These are phyloP conservation scores for Protodeltote pygarga DNA, from an alignment of 2,888 invertebrate genomes.

Conservation along the genomic window DNA sequence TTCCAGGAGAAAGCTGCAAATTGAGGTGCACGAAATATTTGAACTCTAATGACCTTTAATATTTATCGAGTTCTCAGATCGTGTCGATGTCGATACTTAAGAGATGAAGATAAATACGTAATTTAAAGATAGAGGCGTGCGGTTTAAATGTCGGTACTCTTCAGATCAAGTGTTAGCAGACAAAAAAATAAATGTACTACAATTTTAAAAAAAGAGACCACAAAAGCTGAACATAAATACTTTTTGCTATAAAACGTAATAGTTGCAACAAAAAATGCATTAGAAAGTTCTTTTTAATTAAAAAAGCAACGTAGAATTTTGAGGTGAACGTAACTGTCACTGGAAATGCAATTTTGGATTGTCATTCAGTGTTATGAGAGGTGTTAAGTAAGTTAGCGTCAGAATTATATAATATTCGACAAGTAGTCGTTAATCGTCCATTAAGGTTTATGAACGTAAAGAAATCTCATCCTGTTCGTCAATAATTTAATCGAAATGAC, in stretches of 20 bases:
- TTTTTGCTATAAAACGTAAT: constrained; percentile 2
- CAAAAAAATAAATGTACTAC: neutral
- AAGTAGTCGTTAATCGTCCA: neutral
- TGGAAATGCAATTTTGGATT: constrained; percentile 11
- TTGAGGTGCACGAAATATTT: constrained; percentile 57
- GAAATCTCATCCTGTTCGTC: no score
- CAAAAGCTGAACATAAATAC: neutral
- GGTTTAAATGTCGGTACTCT: neutral
- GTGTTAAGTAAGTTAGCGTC: constrained; percentile 4
- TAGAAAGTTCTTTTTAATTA: constrained; percentile 19
- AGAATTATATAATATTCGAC: constrained; percentile 5
- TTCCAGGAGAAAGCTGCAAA: constrained; percentile 71
- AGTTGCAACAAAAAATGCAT: constrained; percentile 9
- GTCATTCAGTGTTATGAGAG: neutral
- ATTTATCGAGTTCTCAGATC: constrained; percentile 50
- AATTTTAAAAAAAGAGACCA: neutral
- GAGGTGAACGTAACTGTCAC: constrained; percentile 13
- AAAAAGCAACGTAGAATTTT: no score
- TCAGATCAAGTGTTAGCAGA: neutral
- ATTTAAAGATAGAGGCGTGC: constrained; percentile 14
- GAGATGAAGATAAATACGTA: constrained; percentile 22
- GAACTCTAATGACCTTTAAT: constrained; percentile 71
- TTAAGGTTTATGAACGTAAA: no score
- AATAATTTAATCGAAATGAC: no score
- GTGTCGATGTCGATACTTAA: constrained; percentile 26